Percentiles rank a stretch among this genome's conserved stretches.
phyloP scores from a whole-genome alignment of 2,797 vertebrate species.

The Anas capensis region DNA sequence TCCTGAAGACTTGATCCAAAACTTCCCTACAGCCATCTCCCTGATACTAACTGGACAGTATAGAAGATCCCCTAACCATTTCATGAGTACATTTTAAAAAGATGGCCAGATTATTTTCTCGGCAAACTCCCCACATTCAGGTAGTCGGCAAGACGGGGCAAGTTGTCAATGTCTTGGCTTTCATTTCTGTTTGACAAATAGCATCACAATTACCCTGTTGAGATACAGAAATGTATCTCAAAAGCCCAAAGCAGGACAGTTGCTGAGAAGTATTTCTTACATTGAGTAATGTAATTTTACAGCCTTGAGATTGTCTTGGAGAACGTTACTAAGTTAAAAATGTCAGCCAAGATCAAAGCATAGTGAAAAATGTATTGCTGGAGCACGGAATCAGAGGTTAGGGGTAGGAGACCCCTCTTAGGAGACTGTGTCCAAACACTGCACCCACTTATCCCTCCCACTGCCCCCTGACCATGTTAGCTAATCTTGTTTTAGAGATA shows the following conservation, averaged over 20 bases:
- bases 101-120: not conserved
- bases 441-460: not conserved
- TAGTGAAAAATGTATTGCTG: constrained; percentile 27
- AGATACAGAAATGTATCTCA: constrained; percentile 53
- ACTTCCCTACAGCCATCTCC: not conserved
- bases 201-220: not conserved
- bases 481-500: constrained; percentile 40
- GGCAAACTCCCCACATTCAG: not conserved
- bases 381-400: constrained; percentile 8
- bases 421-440: not conserved
- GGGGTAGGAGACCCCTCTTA: not conserved
- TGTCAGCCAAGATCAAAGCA: constrained; percentile 58
- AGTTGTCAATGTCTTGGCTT: constrained; percentile 9
- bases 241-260: constrained; percentile 54
- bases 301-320: constrained; percentile 60
- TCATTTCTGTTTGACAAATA: constrained; percentile 4
- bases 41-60: not conserved
- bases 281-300: constrained; percentile 73
- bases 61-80: not conserved
- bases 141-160: not conserved
- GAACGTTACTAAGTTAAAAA: constrained; percentile 65
- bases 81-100: not conserved
- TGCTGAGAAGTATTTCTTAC: constrained; percentile 69
- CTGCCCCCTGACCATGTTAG: not conserved
- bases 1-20: not conserved